Percentiles rank a stretch among this genome's conserved stretches.
Evolutionary conservation across 2,113 vertebrate genomes (phyloP).

Genomic region (Macheiramphus alcinus): DNA sequence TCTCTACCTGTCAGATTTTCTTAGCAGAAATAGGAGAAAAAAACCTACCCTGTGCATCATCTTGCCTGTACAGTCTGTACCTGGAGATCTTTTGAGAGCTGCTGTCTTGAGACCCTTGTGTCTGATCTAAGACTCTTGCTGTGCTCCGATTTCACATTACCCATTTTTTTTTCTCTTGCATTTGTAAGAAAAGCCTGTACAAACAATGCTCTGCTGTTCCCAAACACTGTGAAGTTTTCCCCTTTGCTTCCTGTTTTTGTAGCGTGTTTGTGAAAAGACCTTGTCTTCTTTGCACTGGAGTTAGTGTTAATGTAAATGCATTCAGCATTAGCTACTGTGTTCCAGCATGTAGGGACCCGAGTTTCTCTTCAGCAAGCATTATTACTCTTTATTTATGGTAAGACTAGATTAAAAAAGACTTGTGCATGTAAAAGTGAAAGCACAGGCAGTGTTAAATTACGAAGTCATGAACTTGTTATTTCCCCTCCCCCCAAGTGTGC

Average conservation of each 20-base stretch:
- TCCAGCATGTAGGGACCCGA: background rate
- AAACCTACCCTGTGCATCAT: background rate
- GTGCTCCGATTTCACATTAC: background rate
- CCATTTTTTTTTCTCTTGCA: background rate
- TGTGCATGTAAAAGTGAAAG: conserved; percentile 36
- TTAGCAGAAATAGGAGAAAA: background rate
- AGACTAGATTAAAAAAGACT: background rate
- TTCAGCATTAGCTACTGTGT: background rate
- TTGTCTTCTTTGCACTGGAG: background rate
- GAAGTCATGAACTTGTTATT: conserved; percentile 37
- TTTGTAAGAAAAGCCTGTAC: background rate
- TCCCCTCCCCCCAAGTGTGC: background rate
- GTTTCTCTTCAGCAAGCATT: background rate
- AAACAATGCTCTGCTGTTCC: conserved; percentile 45
- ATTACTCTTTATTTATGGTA: background rate
- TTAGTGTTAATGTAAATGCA: background rate
- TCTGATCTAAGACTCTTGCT: conserved; percentile 3
- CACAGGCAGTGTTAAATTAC: conserved; percentile 7
- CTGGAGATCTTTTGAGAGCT: background rate
- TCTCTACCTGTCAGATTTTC: background rate
- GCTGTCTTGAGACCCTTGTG: conserved; percentile 17
- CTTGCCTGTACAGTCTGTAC: background rate
- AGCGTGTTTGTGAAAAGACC: background rate
- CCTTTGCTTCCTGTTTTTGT: conserved; percentile 59
- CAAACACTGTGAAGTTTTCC: conserved; percentile 43